phyloP scores from a whole-genome alignment of 35 echinoderm and acorn worm genomes.

The Amphiura filiformis region DNA sequence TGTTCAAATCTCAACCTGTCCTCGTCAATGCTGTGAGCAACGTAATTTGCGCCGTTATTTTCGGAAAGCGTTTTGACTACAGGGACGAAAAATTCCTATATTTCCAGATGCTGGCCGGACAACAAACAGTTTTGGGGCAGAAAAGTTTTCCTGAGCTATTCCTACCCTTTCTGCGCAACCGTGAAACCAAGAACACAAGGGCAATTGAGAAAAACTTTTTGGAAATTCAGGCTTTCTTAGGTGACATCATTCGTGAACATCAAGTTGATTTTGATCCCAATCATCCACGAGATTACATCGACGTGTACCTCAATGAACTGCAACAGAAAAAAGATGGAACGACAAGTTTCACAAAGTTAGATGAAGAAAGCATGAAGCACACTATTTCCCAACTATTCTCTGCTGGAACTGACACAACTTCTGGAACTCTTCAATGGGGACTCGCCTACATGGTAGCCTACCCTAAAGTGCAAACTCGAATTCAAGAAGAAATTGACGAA shows the following conservation, averaged over 20 bases:
- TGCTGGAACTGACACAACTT: constrained; percentile 70
- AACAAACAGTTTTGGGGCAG: neutral
- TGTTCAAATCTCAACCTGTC: neutral
- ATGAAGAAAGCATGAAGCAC: constrained; percentile 27
- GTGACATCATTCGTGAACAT: constrained; percentile 33
- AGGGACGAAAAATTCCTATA: constrained; percentile 39
- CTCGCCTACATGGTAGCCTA: constrained; percentile 51
- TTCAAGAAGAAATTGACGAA: constrained; percentile 46
- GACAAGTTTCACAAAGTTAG: neutral
- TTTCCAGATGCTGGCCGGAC: neutral
- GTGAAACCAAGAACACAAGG: neutral
- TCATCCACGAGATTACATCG: constrained; percentile 44
- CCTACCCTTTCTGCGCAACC: neutral
- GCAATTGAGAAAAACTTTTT: too few species aligned
- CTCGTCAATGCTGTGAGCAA: constrained; percentile 36
- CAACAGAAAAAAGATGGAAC: neutral
- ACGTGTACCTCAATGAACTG: constrained; percentile 43
- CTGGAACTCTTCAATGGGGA: constrained; percentile 51
- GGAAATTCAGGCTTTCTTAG: constrained; percentile 22
- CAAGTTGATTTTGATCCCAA: constrained; percentile 17
- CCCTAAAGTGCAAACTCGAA: constrained; percentile 49
- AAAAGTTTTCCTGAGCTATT: neutral
- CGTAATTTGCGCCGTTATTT: constrained; percentile 42
- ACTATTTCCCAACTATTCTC: constrained; percentile 49
- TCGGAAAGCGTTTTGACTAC: constrained; percentile 61